Percentiles rank a stretch among this genome's conserved stretches.
These are phyloP conservation scores for Acanthochromis polyacanthus DNA, from an alignment of 2,113 vertebrate species.

Conservation along the genomic window DNA sequence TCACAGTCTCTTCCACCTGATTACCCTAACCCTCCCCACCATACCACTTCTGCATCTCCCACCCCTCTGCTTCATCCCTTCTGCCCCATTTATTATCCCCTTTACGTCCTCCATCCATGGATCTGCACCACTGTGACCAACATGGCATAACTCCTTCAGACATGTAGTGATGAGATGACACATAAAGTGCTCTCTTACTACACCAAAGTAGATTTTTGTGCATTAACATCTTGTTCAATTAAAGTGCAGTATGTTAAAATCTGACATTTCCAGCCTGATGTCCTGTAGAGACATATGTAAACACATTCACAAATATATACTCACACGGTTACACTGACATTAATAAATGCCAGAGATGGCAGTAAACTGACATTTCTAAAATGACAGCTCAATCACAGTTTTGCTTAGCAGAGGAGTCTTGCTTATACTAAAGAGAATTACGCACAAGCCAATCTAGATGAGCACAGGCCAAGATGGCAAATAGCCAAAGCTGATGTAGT, in stretches of 20 bases:
- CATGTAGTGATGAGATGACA: not conserved
- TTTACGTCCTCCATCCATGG: not conserved
- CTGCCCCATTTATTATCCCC: constrained; percentile 43
- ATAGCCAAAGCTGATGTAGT: constrained; percentile 25
- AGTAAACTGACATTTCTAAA: constrained; percentile 56
- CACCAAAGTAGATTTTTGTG: constrained; percentile 1
- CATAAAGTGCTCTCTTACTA: not conserved
- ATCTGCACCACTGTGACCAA: constrained; percentile 27
- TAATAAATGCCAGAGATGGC: constrained; percentile 54
- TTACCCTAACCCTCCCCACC: constrained; percentile 41
- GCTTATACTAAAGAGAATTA: constrained; percentile 31
- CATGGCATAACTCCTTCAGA: constrained; percentile 2
- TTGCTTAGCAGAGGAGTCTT: constrained; percentile 28
- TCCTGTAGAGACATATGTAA: constrained; percentile 13
- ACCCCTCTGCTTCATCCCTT: constrained; percentile 13
- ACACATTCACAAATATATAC: not conserved
- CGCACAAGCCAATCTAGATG: constrained; percentile 21
- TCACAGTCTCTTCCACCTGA: constrained; percentile 79
- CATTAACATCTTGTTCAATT: constrained; percentile 20
- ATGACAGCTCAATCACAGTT: constrained; percentile 9
- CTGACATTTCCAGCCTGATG: constrained; percentile 43
- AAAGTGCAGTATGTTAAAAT: constrained; percentile 17
- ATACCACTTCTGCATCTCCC: constrained; percentile 9
- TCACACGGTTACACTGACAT: constrained; percentile 38
- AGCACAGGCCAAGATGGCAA: constrained; percentile 6